These are phyloP conservation scores for Pseudomyrmex flavicornis DNA, from an alignment of 1,140 invertebrate species.

Conservation along the genomic window DNA sequence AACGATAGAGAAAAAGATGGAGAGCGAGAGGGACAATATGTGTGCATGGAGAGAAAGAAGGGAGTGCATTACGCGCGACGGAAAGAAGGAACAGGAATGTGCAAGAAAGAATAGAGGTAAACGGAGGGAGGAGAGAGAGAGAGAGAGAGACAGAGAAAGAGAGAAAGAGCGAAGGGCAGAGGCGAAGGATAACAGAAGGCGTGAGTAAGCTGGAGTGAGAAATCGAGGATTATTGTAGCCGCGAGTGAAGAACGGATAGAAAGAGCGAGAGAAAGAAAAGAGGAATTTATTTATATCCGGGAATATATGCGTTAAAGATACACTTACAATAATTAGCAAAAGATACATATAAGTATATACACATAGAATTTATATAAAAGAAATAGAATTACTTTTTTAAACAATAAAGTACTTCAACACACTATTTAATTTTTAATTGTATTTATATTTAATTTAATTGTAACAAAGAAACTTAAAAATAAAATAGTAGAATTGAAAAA, in stretches of 20 bases:
- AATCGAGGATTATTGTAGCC: slow-evolving; percentile 45
- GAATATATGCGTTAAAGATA: neutral
- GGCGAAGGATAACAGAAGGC: slow-evolving; percentile 55
- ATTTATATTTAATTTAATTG: slow-evolving; percentile 5
- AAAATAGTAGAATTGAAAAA: neutral
- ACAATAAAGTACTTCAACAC: neutral
- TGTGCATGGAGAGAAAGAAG: slow-evolving; percentile 32
- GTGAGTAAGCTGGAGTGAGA: slow-evolving; percentile 60
- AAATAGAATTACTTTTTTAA: neutral
- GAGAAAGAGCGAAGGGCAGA: slow-evolving; percentile 45
- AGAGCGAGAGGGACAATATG: neutral
- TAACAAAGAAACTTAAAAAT: neutral
- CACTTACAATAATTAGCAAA: slow-evolving; percentile 9
- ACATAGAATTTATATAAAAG: too few species aligned
- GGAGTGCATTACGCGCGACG: slow-evolving; percentile 23
- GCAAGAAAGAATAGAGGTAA: slow-evolving; percentile 39
- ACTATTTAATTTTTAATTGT: slow-evolving; percentile 1
- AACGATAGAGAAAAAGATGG: neutral
- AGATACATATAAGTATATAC: neutral
- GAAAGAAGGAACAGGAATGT: slow-evolving; percentile 48
- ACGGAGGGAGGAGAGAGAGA: slow-evolving; percentile 15
- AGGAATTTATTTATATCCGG: slow-evolving; percentile 14
- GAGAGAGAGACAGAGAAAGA: neutral
- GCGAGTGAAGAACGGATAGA: slow-evolving; percentile 10
- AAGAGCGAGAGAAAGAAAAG: neutral